Conservation (phyloP, 2,888 invertebrate genomes). For the Dynastes tityus region DNA sequence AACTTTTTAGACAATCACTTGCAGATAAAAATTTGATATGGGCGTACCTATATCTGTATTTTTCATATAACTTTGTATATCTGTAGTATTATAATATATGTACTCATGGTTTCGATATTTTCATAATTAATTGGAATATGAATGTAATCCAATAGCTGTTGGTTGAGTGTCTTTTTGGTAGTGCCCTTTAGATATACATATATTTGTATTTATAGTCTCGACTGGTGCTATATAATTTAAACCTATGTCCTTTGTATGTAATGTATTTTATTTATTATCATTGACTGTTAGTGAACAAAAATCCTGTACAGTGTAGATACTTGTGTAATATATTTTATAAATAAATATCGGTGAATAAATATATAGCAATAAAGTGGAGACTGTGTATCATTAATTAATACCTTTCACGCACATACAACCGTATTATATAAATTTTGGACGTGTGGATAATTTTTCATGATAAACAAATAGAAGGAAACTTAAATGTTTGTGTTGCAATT, state of each 20-base stretch:
- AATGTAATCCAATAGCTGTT: constrained; percentile 36
- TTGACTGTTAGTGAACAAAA: constrained; percentile 66
- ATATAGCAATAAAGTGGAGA: constrained; percentile 63
- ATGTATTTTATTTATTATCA: constrained; percentile 60
- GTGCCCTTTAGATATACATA: constrained; percentile 38
- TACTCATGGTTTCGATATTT: constrained; percentile 20
- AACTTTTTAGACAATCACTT: constrained; percentile 43
- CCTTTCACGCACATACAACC: too few species aligned
- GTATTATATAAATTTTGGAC: too few species aligned
- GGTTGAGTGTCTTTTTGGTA: constrained; percentile 47
- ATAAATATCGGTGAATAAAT: constrained; percentile 69
- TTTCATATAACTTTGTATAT: constrained; percentile 39
- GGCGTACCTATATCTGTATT: constrained; percentile 17
- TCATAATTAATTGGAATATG: constrained; percentile 34
- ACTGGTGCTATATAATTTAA: constrained; percentile 71
- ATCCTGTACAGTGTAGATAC: constrained; percentile 72
- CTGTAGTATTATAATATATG: constrained; percentile 5
- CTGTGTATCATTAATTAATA: background rate
- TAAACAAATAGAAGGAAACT: too few species aligned
- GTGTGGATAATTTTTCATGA: too few species aligned
- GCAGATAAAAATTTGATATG: constrained; percentile 40
- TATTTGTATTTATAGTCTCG: constrained; percentile 68
- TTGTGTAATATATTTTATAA: constrained; percentile 73
- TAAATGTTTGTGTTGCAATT: too few species aligned
- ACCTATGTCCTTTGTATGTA: constrained; percentile 67